These are phyloP conservation scores for Nematostella vectensis DNA, from an alignment of 92 coral and sea anemone species.

Conservation along the genomic window DNA sequence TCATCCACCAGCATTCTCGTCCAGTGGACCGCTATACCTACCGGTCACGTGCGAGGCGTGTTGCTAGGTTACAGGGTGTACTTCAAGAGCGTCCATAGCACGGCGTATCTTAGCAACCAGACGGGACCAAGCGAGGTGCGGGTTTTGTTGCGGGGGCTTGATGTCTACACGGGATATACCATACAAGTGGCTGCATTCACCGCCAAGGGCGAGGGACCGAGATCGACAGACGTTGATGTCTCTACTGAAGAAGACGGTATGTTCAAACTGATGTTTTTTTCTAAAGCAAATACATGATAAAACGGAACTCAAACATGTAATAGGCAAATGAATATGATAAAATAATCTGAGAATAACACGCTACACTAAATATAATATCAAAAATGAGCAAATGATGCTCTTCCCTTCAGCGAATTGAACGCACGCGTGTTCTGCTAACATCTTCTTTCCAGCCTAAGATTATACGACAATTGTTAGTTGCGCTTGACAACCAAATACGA, in stretches of 20 bases:
- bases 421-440: no score
- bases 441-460: no score
- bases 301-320: neutral
- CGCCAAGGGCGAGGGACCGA: neutral
- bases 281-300: no score
- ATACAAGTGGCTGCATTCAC: neutral
- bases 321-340: no score
- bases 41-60: neutral
- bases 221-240: neutral
- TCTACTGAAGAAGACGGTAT: conserved; percentile 9
- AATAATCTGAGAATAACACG: no score
- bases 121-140: neutral
- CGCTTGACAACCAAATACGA: no score
- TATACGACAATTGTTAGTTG: no score
- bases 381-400: no score
- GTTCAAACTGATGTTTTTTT: neutral
- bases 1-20: conserved; percentile 2
- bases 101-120: neutral
- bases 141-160: neutral
- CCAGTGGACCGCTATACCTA: conserved; percentile 8
- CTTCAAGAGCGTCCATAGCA: neutral
- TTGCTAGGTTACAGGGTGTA: neutral
- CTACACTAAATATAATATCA: no score
- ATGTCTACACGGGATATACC: neutral
- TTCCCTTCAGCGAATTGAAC: no score